Conservation (phyloP, 2,888 invertebrate species). For the Oxystoma pomonae region DNA sequence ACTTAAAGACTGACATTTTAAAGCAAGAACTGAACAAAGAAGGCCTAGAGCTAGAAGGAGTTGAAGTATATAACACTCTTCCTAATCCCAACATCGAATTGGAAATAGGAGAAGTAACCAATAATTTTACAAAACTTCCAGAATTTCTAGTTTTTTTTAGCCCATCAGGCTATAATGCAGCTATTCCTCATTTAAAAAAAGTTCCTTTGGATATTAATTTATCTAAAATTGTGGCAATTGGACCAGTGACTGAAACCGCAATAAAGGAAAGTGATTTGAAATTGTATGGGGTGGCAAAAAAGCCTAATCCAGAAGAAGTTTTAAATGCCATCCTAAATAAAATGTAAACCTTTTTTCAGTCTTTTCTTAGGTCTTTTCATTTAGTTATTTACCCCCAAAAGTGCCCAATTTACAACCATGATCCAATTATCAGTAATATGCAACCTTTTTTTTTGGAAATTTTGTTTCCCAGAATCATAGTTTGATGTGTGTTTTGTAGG, state of each 20-base stretch:
- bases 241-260: conserved; percentile 55
- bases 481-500: no score
- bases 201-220: conserved; percentile 27
- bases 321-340: conserved; percentile 42
- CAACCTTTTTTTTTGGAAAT: no score
- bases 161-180: conserved; percentile 54
- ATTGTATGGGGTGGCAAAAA: conserved; percentile 49
- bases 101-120: conserved; percentile 44
- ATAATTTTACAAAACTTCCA: conserved; percentile 43
- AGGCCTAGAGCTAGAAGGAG: conserved; percentile 47
- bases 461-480: no score
- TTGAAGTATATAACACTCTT: conserved; percentile 54
- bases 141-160: conserved; percentile 57
- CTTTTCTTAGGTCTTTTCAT: no score
- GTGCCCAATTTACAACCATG: no score
- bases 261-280: conserved; percentile 46
- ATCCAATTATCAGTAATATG: no score
- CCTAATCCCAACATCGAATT: conserved; percentile 48
- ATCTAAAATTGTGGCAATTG: conserved; percentile 53
- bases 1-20: conserved; percentile 52
- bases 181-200: conserved; percentile 46
- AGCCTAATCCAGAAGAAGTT: conserved; percentile 53
- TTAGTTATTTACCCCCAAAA: no score
- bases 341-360: no score
- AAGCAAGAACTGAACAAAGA: conserved; percentile 45